Conservation (phyloP, 2,113 vertebrate genomes). For the Clarias magur region DNA sequence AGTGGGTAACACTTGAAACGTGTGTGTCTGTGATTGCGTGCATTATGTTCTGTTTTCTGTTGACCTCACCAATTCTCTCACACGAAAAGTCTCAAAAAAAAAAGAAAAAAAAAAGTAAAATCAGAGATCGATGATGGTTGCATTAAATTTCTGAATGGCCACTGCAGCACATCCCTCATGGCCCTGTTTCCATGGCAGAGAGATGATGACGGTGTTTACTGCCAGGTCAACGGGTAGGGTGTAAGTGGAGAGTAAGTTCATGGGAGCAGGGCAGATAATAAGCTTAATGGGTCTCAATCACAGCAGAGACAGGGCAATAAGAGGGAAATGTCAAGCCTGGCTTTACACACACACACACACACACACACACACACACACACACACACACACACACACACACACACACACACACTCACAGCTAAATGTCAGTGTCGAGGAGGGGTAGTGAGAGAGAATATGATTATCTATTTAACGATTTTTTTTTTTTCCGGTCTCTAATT, state of each 20-base stretch:
- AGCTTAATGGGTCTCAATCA: constrained; percentile 55
- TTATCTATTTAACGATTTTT: constrained; percentile 29
- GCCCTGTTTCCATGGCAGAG: constrained; percentile 8
- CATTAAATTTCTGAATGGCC: not conserved
- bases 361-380: constrained; percentile 18
- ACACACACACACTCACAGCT: constrained; percentile 19
- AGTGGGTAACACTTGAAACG: not conserved
- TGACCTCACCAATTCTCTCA: not conserved
- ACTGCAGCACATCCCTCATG: constrained; percentile 6
- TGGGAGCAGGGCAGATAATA: constrained; percentile 50
- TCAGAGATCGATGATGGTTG: constrained; percentile 19
- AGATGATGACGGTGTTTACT: constrained; percentile 24
- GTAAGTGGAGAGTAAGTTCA: constrained; percentile 63
- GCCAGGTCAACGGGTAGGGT: constrained; percentile 54
- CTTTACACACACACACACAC: not conserved
- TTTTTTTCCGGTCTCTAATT: constrained; percentile 27
- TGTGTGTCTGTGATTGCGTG: not conserved
- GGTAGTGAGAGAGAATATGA: constrained; percentile 26
- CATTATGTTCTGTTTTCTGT: not conserved
- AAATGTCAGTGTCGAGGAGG: constrained; percentile 45
- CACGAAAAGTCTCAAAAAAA: constrained; percentile 2
- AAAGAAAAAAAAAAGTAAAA: not conserved
- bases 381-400: constrained; percentile 8
- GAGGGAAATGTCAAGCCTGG: constrained; percentile 45
- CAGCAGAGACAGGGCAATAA: constrained; percentile 52